Percentiles rank a stretch among this genome's conserved stretches.
Conservation (phyloP, 1,140 invertebrate species). For the Amyelois transitella region DNA sequence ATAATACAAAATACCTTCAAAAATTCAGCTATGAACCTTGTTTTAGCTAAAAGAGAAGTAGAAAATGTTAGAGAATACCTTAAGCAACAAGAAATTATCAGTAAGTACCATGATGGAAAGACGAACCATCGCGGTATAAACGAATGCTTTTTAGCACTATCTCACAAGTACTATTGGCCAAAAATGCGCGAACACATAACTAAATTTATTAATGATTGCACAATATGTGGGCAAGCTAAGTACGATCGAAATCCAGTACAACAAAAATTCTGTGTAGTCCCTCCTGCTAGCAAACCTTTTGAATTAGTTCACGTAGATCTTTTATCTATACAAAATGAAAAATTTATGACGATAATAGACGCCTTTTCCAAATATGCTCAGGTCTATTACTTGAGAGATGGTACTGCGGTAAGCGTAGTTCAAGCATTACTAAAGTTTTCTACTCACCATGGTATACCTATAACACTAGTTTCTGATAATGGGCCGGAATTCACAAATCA, state of each 20-base stretch:
- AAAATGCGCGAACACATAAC: slow-evolving; percentile 17
- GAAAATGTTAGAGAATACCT: not conserved
- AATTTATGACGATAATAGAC: slow-evolving; percentile 13
- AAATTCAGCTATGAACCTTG: not conserved
- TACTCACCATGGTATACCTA: slow-evolving; percentile 14
- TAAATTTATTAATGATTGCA: slow-evolving; percentile 16
- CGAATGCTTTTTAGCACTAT: slow-evolving; percentile 13
- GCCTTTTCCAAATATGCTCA: slow-evolving; percentile 18
- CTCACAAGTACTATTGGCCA: slow-evolving; percentile 16
- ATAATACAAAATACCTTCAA: not conserved
- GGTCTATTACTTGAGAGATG: slow-evolving; percentile 12
- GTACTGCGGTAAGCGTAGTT: slow-evolving; percentile 8
- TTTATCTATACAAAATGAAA: slow-evolving; percentile 7
- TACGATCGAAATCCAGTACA: slow-evolving; percentile 15
- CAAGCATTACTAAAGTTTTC: slow-evolving; percentile 10
- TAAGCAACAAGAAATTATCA: not conserved
- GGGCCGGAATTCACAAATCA: slow-evolving; percentile 19
- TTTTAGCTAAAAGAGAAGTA: not conserved
- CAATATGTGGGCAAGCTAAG: slow-evolving; percentile 15
- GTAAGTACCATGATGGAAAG: not conserved
- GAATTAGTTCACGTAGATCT: slow-evolving; percentile 12
- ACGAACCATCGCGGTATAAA: slow-evolving; percentile 8
- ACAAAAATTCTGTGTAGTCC: slow-evolving; percentile 17
- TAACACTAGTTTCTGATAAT: slow-evolving; percentile 13
- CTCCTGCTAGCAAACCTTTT: slow-evolving; percentile 14